These are phyloP conservation scores for Crotalus tigris DNA, from an alignment of 2,113 vertebrate species.

Conservation along the genomic window DNA sequence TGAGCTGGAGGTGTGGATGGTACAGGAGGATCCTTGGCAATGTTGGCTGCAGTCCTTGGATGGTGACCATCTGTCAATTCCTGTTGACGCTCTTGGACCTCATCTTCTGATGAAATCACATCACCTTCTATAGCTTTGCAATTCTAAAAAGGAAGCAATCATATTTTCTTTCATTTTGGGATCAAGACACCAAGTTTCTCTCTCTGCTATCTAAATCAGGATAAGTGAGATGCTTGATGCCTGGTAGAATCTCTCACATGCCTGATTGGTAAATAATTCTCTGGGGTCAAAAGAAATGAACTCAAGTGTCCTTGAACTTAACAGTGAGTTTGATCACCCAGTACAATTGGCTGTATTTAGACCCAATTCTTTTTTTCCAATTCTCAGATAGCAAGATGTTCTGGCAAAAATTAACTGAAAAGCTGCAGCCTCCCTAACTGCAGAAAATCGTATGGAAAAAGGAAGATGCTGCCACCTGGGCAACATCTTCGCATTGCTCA, in stretches of 20 bases:
- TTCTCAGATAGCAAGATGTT: not conserved
- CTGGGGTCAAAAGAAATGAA: not conserved
- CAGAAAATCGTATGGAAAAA: not conserved
- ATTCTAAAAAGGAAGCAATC: conserved; percentile 20
- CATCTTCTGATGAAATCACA: rapidly evolving
- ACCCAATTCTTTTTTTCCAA: not conserved
- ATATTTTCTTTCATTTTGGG: not conserved
- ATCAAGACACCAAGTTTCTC: not conserved
- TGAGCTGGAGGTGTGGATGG: not conserved
- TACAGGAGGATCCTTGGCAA: rapidly evolving
- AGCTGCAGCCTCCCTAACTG: not conserved
- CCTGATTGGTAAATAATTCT: not conserved
- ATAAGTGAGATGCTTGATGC: not conserved
- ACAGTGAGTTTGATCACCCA: too few species aligned
- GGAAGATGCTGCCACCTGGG: not conserved
- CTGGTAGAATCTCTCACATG: not conserved
- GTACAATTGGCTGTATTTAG: not conserved
- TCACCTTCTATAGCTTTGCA: not conserved
- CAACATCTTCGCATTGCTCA: conserved; percentile 26
- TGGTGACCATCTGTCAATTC: rapidly evolving
- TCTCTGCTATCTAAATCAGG: too few species aligned
- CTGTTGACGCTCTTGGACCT: conserved; percentile 15
- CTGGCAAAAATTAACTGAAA: not conserved
- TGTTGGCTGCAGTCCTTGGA: rapidly evolving
- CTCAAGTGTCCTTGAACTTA: not conserved